phyloP scores from a whole-genome alignment of 2,113 vertebrate genomes.

The Dasyornis broadbenti region DNA sequence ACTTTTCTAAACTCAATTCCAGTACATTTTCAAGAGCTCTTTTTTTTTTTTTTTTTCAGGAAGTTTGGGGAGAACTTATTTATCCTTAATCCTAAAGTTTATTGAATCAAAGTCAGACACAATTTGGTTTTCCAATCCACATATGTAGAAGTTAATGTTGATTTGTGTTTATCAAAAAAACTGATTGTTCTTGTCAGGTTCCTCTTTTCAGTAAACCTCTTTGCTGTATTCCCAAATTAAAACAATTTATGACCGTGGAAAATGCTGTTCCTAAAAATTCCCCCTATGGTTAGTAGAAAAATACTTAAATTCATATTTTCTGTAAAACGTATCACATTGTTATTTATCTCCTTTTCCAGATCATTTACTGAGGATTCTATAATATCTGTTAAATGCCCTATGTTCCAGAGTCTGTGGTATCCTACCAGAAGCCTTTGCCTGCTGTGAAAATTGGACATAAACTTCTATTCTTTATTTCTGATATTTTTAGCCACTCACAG shows the following conservation, averaged over 20 bases:
- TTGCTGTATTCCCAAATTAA: not conserved
- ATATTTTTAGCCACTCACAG: not conserved
- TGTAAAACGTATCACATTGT: not conserved
- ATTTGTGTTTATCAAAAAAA: not conserved
- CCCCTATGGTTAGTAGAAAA: not conserved
- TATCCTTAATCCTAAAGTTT: not conserved
- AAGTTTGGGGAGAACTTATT: not conserved
- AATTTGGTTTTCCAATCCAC: not conserved
- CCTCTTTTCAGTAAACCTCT: not conserved
- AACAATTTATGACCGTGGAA: not conserved
- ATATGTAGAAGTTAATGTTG: not conserved
- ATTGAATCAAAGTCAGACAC: not conserved
- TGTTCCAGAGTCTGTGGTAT: rapidly evolving
- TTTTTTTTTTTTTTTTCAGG: not conserved
- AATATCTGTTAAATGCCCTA: not conserved
- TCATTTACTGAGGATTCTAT: not conserved
- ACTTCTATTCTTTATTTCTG: not conserved
- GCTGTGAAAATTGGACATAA: not conserved
- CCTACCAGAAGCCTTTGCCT: not conserved
- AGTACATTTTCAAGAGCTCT: rapidly evolving
- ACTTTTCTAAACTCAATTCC: not conserved
- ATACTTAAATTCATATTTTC: not conserved
- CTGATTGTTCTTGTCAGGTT: not conserved
- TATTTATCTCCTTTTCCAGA: not conserved
- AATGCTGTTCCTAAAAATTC: not conserved